These are phyloP conservation scores for Hydropotes inermis DNA, from an alignment of 2,113 vertebrate species.

Conservation along the genomic window DNA sequence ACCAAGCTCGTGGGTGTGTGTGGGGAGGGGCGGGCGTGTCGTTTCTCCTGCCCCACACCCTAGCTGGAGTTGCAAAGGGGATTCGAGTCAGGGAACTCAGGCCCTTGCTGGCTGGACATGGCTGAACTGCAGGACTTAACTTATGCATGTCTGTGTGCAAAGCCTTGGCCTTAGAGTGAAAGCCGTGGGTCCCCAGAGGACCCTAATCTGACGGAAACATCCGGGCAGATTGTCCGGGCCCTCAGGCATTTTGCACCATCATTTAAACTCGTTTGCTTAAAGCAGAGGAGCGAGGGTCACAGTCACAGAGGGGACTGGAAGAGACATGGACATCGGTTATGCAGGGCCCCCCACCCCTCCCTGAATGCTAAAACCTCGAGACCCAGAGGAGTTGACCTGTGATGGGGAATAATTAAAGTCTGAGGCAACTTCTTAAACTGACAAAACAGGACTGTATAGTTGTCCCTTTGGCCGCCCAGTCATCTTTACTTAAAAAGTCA, in stretches of 20 bases:
- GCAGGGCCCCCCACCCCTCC: rapidly evolving
- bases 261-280: neutral
- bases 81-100: neutral
- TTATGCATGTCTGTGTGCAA: neutral
- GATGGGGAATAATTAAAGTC: neutral
- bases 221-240: neutral
- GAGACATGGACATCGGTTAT: neutral
- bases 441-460: neutral
- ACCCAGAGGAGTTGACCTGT: neutral
- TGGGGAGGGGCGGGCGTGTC: neutral
- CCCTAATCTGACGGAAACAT: neutral
- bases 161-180: neutral
- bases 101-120: neutral
- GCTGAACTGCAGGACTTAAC: neutral
- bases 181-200: neutral
- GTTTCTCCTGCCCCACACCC: neutral
- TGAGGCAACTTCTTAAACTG: neutral
- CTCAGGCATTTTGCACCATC: neutral
- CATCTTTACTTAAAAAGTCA: constrained; percentile 35
- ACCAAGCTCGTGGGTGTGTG: neutral
- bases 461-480: neutral
- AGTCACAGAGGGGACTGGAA: neutral
- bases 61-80: neutral
- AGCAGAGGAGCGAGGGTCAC: neutral
- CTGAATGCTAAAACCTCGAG: neutral